Evolutionary conservation across 1,140 invertebrate genomes (phyloP), one percentile per base, ranked within the genome.

Genomic region (Daktulosphaira vitifoliae): DNA sequence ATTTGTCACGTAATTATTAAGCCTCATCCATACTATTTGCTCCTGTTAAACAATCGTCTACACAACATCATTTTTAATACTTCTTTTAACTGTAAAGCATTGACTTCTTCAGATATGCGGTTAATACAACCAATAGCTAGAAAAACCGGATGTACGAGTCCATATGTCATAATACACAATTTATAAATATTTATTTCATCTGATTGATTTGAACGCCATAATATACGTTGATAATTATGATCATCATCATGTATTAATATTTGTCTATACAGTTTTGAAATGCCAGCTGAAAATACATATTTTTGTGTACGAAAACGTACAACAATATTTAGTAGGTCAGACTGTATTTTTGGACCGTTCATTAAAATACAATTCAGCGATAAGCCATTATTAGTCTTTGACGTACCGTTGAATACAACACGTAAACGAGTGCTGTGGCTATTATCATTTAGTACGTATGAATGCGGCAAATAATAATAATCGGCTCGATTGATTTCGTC

Each of bases 241-340:
- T 66, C 23, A 13, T 42, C 4, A 9, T 42, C 15, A 18, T 54
- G n/a, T 9, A 69, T 25, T 37, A 20, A 20, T 39, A 68, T 64
- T 33, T 68, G 65, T 23, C 69, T 16, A 65, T 70, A 70, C 68
- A 70, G 70, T 66, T 68, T 68, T 13, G 18, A 38, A 23, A 69
- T 68, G 48, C 71, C 71, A 11, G 68, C 67, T 11, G 65, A 67
- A 22, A 71, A 56, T 4, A 64, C 70, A 51, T 68, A 65, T 37
- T 49, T 29, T 53, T 64, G 49, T 16, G 20, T 51, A 3, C 71
- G 33, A 53, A 70, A 72, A 0, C 62, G 18, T 1, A 69, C 13
- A 0, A 69, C n/a, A 2, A 68, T 65, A 16, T 42, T 16, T 16
- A 67, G 56, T n/a, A 71, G 11, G 23, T 70, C 67, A 6, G 46